Percentiles rank a stretch among this genome's conserved stretches.
These are phyloP conservation scores for Lycia hirtaria DNA, from an alignment of 2,888 invertebrate genomes.

Conservation along the genomic window DNA sequence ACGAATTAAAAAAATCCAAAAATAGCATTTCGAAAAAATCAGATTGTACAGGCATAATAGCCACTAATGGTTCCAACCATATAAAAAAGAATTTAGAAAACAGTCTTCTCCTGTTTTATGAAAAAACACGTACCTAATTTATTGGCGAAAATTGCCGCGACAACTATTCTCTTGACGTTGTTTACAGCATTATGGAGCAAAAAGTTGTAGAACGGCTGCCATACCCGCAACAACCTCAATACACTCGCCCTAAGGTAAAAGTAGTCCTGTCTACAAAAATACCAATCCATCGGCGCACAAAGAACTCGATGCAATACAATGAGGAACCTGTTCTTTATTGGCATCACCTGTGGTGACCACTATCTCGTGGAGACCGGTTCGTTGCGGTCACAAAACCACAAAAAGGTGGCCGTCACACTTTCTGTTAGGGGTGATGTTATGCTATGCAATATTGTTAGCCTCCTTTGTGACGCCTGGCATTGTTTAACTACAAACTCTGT, in stretches of 20 bases:
- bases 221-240: constrained; percentile 30
- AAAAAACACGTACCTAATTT: too few species aligned
- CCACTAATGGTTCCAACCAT: too few species aligned
- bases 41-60: too few species aligned
- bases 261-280: constrained; percentile 49
- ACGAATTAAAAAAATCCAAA: too few species aligned
- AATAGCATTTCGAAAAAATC: too few species aligned
- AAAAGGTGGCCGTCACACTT: constrained; percentile 66
- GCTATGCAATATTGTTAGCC: constrained; percentile 36
- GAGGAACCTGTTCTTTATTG: constrained; percentile 68
- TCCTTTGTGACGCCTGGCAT: constrained; percentile 22
- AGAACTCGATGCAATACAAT: constrained; percentile 59
- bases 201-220: constrained; percentile 34
- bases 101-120: too few species aligned
- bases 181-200: constrained; percentile 26
- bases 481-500: constrained; percentile 24
- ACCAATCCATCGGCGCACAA: constrained; percentile 36
- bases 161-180: too few species aligned
- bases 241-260: constrained; percentile 53
- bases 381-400: constrained; percentile 68
- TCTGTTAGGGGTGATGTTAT: constrained; percentile 47
- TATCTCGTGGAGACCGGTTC: constrained; percentile 69
- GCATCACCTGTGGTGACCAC: constrained; percentile 69
- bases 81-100: too few species aligned
- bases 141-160: too few species aligned